Evolutionary conservation across 2,888 invertebrate genomes (phyloP).

Genomic region (Cryptocephalus moraei): DNA sequence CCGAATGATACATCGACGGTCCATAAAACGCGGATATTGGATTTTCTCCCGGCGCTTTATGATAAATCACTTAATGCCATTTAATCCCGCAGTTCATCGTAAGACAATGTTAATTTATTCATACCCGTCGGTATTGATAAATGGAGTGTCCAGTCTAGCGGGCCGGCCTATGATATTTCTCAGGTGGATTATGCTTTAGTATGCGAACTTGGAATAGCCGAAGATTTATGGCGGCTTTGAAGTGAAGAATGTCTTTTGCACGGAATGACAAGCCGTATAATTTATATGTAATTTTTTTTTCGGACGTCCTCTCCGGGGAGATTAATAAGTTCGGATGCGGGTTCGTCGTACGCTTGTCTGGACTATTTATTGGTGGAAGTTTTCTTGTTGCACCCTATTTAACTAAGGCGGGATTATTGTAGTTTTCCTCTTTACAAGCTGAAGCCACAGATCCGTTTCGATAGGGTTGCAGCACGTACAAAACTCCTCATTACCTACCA

Average conservation of each 20-base stretch:
- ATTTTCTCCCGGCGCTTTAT: constrained; percentile 29
- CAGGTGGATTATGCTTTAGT: constrained; percentile 15
- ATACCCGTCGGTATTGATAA: constrained; percentile 31
- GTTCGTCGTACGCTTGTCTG: too few species aligned
- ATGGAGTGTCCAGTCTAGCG: constrained; percentile 29
- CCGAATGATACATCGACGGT: constrained; percentile 14
- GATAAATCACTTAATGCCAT: constrained; percentile 33
- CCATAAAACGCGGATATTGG: constrained; percentile 31
- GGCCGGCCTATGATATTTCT: constrained; percentile 23
- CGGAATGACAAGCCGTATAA: constrained; percentile 2
- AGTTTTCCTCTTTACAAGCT: too few species aligned
- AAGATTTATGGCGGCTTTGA: constrained; percentile 16
- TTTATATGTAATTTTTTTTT: constrained; percentile 9
- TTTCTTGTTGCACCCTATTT: too few species aligned
- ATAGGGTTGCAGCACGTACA: too few species aligned
- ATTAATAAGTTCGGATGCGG: too few species aligned
- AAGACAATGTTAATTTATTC: constrained; percentile 35
- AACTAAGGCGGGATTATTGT: too few species aligned
- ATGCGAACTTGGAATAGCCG: not conserved
- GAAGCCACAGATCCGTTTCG: too few species aligned
- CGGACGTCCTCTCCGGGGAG: too few species aligned
- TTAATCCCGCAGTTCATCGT: constrained; percentile 29
- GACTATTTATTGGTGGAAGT: too few species aligned
- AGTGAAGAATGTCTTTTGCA: constrained; percentile 11
- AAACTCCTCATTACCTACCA: too few species aligned